Evolutionary conservation across 2,113 vertebrate species (phyloP), one percentile per base, ranked within the genome.

Genomic region (Corydoras sp.): DNA sequence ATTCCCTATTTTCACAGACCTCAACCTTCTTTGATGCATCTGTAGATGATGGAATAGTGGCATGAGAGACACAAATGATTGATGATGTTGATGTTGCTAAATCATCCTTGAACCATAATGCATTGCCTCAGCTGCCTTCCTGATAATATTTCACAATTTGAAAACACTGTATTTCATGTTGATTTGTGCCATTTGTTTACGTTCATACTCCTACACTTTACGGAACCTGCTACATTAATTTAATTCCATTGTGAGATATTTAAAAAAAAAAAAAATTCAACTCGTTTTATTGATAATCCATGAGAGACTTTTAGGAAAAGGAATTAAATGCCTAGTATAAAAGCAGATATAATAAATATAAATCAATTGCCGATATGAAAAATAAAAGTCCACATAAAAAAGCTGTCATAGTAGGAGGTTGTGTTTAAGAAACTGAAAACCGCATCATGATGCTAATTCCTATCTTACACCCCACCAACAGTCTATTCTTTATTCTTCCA

Each of bases 81-180:
- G 75, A 85, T 84, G 79, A 51, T 62, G 70, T 66, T 18, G 72
- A 79, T 77, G 65, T 65, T 80, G 81, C 69, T 71, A 85, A 83
- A 84, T 81, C 81, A 71, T 64, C 72, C 80, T 79, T 72, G 82
- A 83, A 77, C 79, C 78, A 82, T 58, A 84, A 84, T 81, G 73
- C 70, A 83, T 84, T 83, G 80, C 76, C 76, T 84, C 79, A 81
- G 81, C 80, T 76, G 72, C 58, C 65, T 74, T 70, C 77, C 80
- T 82, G 81, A 81, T 87, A 88, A 86, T 88, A 61, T 81, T 62
- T 80, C 81, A 72, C 73, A 62, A 79, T 82, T 79, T 84, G 81
- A 81, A 84, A 85, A 81, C 75, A 80, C 80, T 74, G 71, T 69
- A 81, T 56, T 76, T 81, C 73, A 59, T 85, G 87, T 87, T 82